Evolutionary conservation across 1,140 invertebrate species (phyloP).

Genomic region (Scaptodrosophila lebanonensis): DNA sequence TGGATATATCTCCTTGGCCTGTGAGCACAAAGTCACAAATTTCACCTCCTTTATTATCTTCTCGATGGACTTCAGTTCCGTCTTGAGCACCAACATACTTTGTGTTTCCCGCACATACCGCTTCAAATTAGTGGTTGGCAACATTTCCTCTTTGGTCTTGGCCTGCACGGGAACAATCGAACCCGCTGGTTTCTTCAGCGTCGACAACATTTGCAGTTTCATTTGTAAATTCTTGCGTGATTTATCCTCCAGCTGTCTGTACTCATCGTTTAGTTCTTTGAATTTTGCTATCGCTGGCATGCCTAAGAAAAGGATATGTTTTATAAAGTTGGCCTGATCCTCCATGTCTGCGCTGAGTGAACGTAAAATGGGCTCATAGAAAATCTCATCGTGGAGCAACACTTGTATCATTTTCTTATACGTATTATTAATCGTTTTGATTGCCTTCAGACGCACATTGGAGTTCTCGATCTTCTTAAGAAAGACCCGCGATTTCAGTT

Average conservation of each 20-base stretch:
- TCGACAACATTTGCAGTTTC: conserved; percentile 51
- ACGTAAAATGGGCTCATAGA: conserved; percentile 68
- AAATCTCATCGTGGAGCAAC: conserved; percentile 64
- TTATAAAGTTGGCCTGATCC: conserved; percentile 69
- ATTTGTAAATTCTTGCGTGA: conserved; percentile 51
- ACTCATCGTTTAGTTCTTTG: conserved; percentile 57
- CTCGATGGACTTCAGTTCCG: conserved; percentile 58
- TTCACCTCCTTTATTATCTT: conserved; percentile 64
- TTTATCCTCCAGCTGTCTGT: conserved; percentile 42
- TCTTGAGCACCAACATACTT: conserved; percentile 62
- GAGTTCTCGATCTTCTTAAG: conserved; percentile 70
- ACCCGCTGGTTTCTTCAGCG: conserved; percentile 12
- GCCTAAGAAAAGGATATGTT: conserved; percentile 66
- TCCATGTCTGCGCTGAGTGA: conserved; percentile 66
- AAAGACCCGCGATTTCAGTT: conserved; percentile 50
- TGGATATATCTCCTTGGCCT: conserved; percentile 67
- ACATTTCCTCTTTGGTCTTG: conserved; percentile 24
- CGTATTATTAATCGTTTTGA: conserved; percentile 65
- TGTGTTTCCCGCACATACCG: conserved; percentile 68
- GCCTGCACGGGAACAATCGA: not conserved
- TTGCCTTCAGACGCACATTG: conserved; percentile 65
- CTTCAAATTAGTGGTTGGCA: conserved; percentile 31
- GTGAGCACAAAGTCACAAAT: conserved; percentile 59
- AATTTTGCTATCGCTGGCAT: conserved; percentile 67
- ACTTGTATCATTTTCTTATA: conserved; percentile 71